phyloP scores from a whole-genome alignment of 1,140 invertebrate species.

The Lysiphlebus fabarum region DNA sequence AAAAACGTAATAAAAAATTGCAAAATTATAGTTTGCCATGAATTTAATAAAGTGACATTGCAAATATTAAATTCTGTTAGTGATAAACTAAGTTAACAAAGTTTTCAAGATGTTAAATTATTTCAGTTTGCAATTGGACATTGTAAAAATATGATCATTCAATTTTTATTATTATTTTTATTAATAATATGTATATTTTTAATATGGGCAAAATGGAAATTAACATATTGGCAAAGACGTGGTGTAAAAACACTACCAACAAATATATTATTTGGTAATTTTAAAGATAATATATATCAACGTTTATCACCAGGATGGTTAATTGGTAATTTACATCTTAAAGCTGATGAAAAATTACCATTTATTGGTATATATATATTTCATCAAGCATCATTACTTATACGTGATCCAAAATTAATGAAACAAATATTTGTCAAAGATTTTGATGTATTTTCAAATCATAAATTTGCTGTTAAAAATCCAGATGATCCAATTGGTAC shows the following conservation, averaged over 20 bases:
- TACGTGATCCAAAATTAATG: conserved; percentile 38
- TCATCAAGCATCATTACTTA: conserved; percentile 38
- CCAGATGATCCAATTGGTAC: conserved; percentile 40
- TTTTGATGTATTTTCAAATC: conserved; percentile 55
- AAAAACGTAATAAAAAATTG: too few relatives aligned
- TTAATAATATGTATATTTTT: conserved; percentile 12
- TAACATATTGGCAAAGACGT: conserved; percentile 29
- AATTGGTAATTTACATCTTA: conserved; percentile 41
- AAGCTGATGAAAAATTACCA: conserved; percentile 26
- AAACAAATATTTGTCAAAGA: conserved; percentile 54
- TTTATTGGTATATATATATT: conserved; percentile 41
- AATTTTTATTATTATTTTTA: too few relatives aligned
- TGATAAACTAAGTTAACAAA: too few relatives aligned
- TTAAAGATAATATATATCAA: conserved; percentile 32
- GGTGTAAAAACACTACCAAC: conserved; percentile 25
- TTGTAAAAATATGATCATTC: too few relatives aligned
- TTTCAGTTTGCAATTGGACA: too few relatives aligned
- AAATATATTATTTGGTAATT: conserved; percentile 35
- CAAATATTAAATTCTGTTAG: too few relatives aligned
- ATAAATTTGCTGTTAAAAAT: conserved; percentile 37
- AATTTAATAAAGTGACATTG: too few relatives aligned
- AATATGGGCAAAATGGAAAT: conserved; percentile 31
- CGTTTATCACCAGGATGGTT: conserved; percentile 42
- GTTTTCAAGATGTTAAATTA: too few relatives aligned
- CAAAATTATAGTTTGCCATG: too few relatives aligned